Evolutionary conservation across 2,113 vertebrate species (phyloP).

Genomic region (Aramus guarauna): DNA sequence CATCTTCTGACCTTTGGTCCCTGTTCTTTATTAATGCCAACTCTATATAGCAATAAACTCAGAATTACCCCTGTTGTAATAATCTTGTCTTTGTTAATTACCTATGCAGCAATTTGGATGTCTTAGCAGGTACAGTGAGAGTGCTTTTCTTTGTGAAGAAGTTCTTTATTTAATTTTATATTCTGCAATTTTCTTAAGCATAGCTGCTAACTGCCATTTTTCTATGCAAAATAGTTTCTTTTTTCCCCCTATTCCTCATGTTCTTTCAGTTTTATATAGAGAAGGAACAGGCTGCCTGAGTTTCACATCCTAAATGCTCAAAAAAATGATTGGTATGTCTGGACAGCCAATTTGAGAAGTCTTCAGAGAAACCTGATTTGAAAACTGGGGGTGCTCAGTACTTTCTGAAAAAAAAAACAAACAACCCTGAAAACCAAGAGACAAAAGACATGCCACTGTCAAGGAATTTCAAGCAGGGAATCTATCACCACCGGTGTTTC

Average conservation of each 20-base stretch:
- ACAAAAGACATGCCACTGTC: not conserved
- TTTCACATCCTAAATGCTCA: not conserved
- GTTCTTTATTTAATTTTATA: not conserved
- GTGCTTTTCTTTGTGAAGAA: not conserved
- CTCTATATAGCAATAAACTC: not conserved
- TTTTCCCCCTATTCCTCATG: not conserved
- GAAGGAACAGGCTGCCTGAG: not conserved
- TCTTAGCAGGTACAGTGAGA: not conserved
- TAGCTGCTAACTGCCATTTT: not conserved
- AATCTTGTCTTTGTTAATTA: not conserved
- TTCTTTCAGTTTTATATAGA: not conserved
- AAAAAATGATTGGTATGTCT: not conserved
- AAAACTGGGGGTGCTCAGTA: not conserved
- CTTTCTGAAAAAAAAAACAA: not conserved
- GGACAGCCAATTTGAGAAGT: not conserved
- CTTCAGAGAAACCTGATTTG: not conserved
- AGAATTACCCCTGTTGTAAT: not conserved
- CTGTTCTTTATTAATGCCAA: not conserved
- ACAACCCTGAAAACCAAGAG: not conserved
- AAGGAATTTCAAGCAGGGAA: not conserved
- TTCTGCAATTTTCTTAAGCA: not conserved
- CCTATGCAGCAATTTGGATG: not conserved
- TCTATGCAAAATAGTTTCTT: not conserved
- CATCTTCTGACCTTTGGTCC: not conserved
- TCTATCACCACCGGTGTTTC: not conserved